Conservation (phyloP, 2,888 invertebrate species). For the Microctonus brassicae region DNA sequence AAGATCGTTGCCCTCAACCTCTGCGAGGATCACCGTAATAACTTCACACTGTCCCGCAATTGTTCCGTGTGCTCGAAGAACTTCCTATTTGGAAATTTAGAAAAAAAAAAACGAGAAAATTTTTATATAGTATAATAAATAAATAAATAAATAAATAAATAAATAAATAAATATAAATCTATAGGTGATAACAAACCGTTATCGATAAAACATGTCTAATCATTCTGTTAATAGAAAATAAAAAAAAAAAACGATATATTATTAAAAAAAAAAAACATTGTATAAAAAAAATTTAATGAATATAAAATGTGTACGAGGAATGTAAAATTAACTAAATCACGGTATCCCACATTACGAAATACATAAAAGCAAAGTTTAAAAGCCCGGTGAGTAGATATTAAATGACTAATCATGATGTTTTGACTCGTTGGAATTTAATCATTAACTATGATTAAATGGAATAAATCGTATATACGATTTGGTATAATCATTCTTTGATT, state of each 20-base stretch:
- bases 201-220: too few relatives aligned
- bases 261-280: too few relatives aligned
- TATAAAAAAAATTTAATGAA: too few relatives aligned
- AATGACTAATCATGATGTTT: too few relatives aligned
- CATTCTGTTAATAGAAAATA: too few relatives aligned
- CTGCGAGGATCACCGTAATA: conserved; percentile 77
- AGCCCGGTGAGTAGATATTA: background rate
- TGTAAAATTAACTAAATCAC: too few relatives aligned
- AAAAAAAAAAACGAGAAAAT: background rate
- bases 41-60: conserved; percentile 67
- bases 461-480: background rate
- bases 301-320: too few relatives aligned
- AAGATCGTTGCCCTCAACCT: conserved; percentile 76
- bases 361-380: background rate
- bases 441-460: background rate
- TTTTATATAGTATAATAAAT: background rate
- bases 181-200: background rate
- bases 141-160: too few relatives aligned
- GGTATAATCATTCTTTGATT: background rate
- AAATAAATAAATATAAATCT: background rate
- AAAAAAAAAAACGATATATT: too few relatives aligned
- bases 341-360: too few relatives aligned
- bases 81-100: conserved; percentile 53
- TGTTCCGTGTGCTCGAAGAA: conserved; percentile 60
- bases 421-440: background rate